Conservation (phyloP, 2,113 vertebrate species). For the Capra hircus region DNA sequence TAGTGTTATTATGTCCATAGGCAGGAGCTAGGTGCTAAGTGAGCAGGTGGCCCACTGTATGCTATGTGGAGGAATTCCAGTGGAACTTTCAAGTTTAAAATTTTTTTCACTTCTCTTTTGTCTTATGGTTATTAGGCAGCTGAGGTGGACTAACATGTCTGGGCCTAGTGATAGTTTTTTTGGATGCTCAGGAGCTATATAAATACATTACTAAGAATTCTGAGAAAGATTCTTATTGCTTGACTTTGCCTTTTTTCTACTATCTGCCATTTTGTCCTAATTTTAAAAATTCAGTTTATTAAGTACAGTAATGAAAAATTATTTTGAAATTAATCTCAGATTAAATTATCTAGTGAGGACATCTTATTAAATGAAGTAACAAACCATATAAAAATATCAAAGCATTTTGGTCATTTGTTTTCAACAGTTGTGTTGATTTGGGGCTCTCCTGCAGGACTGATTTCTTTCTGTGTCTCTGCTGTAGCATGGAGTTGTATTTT, state of each 20-base stretch:
- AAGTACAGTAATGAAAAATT: background rate
- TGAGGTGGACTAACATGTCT: background rate
- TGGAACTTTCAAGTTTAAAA: background rate
- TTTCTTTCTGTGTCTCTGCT: constrained; percentile 6
- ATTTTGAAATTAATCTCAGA: background rate
- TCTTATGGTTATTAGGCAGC: background rate
- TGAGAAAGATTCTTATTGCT: background rate
- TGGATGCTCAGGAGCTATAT: background rate
- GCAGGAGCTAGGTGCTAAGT: background rate
- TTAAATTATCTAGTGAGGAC: background rate
- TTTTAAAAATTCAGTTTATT: background rate
- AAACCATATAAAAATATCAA: background rate
- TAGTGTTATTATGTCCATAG: background rate
- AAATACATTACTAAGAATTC: background rate
- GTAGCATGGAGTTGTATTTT: background rate
- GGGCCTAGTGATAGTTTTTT: background rate
- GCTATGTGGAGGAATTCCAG: background rate
- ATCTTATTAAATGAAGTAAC: background rate
- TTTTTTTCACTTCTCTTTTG: constrained; percentile 3
- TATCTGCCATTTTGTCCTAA: background rate
- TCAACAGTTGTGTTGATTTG: background rate
- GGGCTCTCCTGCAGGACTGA: background rate
- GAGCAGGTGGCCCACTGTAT: background rate
- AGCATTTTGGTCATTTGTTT: constrained; percentile 15
- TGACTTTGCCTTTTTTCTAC: background rate